A percentile compares a stretch with the other conserved stretches of the same genome.
phyloP scores from a whole-genome alignment of 2,113 vertebrate genomes.

The pig (Sus scrofa) region T2T-Sscrofa CM000824.6:77613501-77614000 shows the following conservation, averaged over 20 bases:
- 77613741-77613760: too few species aligned
- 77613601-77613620: neutral
- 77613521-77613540: neutral
- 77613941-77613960: neutral
- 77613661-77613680: too few species aligned
- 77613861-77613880: too few species aligned
- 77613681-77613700: too few species aligned
- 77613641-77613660: neutral
- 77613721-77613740: too few species aligned
- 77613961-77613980: neutral
- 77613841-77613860: too few species aligned
- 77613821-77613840: too few species aligned
- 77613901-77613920: neutral
- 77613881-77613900: too few species aligned
- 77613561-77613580: neutral
- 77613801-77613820: too few species aligned
- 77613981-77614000: neutral
- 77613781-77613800: too few species aligned
- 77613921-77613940: neutral
- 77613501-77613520: neutral
- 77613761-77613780: too few species aligned
- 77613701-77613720: too few species aligned
- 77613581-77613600: neutral
- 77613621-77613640: neutral
- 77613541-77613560: accelerated